A percentile compares a stretch with the other conserved stretches of the same genome.
Evolutionary conservation across 2,113 vertebrate genomes (phyloP).

Genomic region (Pantherophis guttatus): DNA sequence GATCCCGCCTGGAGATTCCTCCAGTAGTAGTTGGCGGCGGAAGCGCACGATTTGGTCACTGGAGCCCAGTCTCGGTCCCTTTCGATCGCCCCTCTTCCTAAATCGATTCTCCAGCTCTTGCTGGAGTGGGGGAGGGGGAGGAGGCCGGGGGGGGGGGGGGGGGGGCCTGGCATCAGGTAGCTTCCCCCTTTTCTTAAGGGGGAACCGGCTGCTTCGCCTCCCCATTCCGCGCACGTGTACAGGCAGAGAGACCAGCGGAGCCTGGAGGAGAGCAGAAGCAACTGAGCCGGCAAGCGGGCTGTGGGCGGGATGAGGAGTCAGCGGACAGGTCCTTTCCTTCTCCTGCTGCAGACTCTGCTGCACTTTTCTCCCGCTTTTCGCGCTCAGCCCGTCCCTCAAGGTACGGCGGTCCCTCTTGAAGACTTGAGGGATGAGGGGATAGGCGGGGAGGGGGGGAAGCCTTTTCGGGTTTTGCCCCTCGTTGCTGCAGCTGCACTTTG

Average conservation of each 20-base stretch:
- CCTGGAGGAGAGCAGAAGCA: not conserved
- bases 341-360: constrained; percentile 75
- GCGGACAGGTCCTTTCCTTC: constrained; percentile 60
- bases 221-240: not conserved
- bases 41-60: not conserved
- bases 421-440: not conserved
- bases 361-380: constrained; percentile 66
- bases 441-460: too few species aligned
- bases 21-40: not conserved
- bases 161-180: constrained; percentile 19
- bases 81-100: not conserved
- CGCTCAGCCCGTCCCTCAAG: constrained; percentile 72
- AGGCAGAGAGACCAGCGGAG: not conserved
- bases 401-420: constrained; percentile 57
- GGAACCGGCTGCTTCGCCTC: not conserved
- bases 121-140: not conserved
- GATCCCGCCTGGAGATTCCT: not conserved
- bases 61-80: not conserved
- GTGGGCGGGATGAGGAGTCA: constrained; percentile 54
- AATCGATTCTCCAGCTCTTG: not conserved
- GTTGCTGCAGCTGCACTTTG: not conserved
- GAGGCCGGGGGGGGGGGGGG: fast-evolving
- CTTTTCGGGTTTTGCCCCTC: not conserved
- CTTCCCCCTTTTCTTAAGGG: not conserved
- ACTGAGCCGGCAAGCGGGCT: not conserved